Evolutionary conservation across 2,113 vertebrate species (phyloP).

Genomic region (Channa maculata): DNA sequence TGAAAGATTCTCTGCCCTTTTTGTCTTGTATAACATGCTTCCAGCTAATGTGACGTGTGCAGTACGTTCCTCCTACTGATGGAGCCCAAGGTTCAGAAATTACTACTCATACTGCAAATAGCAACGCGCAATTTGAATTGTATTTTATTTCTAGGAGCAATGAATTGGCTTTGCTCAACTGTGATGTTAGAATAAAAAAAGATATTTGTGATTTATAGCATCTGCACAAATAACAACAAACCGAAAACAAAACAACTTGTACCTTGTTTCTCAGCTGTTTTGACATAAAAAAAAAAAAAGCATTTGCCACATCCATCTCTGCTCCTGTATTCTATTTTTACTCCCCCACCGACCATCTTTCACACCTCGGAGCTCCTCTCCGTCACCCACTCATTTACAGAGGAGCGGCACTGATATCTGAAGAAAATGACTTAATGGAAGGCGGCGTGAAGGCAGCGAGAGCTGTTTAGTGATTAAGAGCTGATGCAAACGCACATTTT

Average conservation of each 20-base stretch:
- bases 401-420: background rate
- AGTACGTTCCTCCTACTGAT: no score
- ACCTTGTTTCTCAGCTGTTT: no score
- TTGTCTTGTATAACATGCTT: no score
- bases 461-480: background rate
- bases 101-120: no score
- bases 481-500: slow-evolving; percentile 14
- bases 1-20: no score
- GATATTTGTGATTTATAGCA: background rate
- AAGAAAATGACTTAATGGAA: slow-evolving; percentile 33
- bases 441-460: background rate
- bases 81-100: no score
- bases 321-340: background rate
- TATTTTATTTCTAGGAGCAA: background rate
- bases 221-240: no score
- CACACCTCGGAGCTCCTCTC: background rate
- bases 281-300: no score
- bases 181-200: background rate
- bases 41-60: no score
- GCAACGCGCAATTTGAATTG: no score
- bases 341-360: background rate
- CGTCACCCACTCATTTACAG: background rate
- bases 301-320: no score
- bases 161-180: background rate
- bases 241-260: no score